Evolutionary conservation across 2,797 vertebrate species (phyloP).

Genomic region (Taeniopygia guttata): DNA sequence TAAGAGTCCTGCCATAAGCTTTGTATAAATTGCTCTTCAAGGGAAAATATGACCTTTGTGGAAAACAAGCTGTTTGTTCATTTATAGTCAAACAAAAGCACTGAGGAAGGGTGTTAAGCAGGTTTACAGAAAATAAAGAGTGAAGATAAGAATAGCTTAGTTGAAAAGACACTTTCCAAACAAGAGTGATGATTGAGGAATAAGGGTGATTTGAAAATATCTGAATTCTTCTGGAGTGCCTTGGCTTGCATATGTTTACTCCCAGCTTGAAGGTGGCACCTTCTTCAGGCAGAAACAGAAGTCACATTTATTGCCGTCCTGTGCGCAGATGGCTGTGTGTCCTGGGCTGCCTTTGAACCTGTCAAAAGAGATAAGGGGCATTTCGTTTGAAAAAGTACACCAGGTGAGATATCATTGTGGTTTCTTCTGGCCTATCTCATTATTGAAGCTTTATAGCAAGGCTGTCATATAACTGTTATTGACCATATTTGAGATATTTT

Average conservation of each 20-base stretch:
- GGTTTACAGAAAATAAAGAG: not conserved
- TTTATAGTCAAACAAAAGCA: not conserved
- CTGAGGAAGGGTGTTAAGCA: not conserved
- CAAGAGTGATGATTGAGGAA: not conserved
- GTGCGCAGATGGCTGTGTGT: constrained; percentile 1
- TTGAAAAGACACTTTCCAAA: not conserved
- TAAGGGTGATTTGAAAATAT: not conserved
- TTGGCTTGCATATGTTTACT: not conserved
- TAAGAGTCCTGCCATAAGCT: not conserved
- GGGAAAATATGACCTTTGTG: not conserved
- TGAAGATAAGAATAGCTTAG: not conserved
- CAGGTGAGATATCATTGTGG: not conserved
- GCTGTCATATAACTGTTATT: not conserved
- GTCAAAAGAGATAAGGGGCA: not conserved
- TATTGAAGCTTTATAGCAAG: not conserved
- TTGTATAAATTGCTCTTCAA: not conserved
- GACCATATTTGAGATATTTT: not conserved
- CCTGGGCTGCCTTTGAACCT: not conserved
- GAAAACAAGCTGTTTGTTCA: not conserved
- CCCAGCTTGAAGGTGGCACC: constrained; percentile 39
- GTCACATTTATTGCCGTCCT: not conserved
- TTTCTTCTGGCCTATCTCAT: not conserved
- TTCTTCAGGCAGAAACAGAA: constrained; percentile 2
- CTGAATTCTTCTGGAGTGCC: not conserved
- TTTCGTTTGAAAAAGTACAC: not conserved